Conservation (phyloP, 2,113 vertebrate species). For the Tachysurus vachellii region DNA sequence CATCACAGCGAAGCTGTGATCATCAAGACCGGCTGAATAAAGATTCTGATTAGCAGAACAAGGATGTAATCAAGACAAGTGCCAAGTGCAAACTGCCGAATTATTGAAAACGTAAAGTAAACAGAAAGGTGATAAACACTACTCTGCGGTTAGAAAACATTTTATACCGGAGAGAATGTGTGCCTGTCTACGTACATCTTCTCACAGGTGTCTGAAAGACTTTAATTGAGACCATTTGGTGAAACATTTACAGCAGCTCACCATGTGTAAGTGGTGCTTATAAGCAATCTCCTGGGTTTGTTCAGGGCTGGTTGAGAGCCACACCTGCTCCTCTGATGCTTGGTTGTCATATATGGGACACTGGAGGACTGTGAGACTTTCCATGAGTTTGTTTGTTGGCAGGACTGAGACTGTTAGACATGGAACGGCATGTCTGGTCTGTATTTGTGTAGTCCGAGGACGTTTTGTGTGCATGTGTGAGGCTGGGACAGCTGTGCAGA, state of each 20-base stretch:
- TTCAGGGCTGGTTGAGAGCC: background rate
- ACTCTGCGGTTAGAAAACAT: background rate
- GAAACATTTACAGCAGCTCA: background rate
- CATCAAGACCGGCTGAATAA: background rate
- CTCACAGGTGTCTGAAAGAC: background rate
- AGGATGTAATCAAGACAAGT: background rate
- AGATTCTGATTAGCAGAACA: conserved; percentile 3
- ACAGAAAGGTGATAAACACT: background rate
- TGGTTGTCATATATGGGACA: background rate
- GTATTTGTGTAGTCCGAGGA: background rate
- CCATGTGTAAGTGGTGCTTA: background rate
- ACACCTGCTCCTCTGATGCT: background rate
- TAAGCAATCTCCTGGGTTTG: background rate
- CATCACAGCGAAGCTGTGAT: background rate
- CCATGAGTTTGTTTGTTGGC: conserved; percentile 5
- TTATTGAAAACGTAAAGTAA: background rate
- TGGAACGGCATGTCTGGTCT: background rate
- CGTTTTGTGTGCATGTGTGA: conserved; percentile 33
- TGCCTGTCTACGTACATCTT: background rate
- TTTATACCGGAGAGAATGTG: background rate
- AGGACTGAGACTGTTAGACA: background rate
- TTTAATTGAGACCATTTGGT: conserved; percentile 3
- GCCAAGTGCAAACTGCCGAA: too few relatives aligned
- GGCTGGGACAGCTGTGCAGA: background rate
- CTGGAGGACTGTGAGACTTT: background rate